phyloP scores from a whole-genome alignment of 2,113 vertebrate genomes.

The Takifugu flavidus region DNA sequence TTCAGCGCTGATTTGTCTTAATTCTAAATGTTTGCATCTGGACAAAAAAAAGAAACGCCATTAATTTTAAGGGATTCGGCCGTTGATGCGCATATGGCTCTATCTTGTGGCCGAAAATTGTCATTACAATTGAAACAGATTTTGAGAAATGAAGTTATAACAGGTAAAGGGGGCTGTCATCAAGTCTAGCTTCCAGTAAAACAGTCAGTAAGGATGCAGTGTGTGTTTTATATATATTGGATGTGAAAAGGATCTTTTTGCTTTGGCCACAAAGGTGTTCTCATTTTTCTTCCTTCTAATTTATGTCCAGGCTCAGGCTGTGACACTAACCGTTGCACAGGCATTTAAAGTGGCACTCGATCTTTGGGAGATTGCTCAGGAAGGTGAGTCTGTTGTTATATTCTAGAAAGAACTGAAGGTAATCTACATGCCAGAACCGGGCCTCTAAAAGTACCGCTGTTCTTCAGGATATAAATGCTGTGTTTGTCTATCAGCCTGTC shows the following conservation, averaged over 20 bases:
- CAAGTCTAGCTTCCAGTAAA: too few relatives aligned
- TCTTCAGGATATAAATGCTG: too few relatives aligned
- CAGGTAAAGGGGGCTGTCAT: too few relatives aligned
- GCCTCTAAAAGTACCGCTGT: too few relatives aligned
- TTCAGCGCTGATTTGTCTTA: not conserved
- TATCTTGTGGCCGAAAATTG: conserved; percentile 48
- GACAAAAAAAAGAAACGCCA: not conserved
- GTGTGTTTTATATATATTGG: too few relatives aligned
- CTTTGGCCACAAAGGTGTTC: too few relatives aligned
- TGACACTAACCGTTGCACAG: conserved; percentile 88
- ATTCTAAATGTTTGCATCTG: not conserved
- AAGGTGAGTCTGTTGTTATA: conserved; percentile 69
- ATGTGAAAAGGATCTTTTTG: too few relatives aligned
- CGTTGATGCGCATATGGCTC: conserved; percentile 22
- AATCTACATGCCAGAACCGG: too few relatives aligned
- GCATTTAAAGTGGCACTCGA: conserved; percentile 89
- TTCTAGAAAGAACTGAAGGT: too few relatives aligned
- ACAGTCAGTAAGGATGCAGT: too few relatives aligned
- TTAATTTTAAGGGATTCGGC: too few relatives aligned
- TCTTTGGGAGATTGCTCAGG: conserved; percentile 84
- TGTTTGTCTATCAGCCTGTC: too few relatives aligned
- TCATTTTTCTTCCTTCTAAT: not conserved
- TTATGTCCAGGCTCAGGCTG: conserved; percentile 81
- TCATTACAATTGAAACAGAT: not conserved
- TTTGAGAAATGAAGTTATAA: not conserved